phyloP scores from a whole-genome alignment of 2,888 invertebrate genomes.

The Anarsia innoxiella region DNA sequence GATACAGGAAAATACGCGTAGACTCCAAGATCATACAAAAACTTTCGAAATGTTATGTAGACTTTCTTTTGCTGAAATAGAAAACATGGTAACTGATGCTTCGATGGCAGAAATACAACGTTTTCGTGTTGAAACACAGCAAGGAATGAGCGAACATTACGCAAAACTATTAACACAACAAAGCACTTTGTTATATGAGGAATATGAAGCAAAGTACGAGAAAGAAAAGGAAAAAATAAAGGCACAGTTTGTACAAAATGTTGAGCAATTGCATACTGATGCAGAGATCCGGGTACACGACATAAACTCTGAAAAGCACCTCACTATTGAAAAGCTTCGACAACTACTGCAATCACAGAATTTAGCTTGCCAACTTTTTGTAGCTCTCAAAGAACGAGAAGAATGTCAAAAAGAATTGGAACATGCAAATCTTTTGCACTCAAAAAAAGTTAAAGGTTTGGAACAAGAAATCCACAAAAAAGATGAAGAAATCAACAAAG shows the following conservation, averaged over 20 bases:
- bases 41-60: slow-evolving; percentile 41
- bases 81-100: slow-evolving; percentile 42
- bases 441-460: slow-evolving; percentile 40
- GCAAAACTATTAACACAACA: slow-evolving; percentile 38
- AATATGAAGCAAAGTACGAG: slow-evolving; percentile 35
- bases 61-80: slow-evolving; percentile 42
- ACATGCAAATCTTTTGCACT: slow-evolving; percentile 32
- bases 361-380: slow-evolving; percentile 59
- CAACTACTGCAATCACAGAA: slow-evolving; percentile 49
- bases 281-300: slow-evolving; percentile 41
- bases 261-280: slow-evolving; percentile 29
- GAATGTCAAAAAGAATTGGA: slow-evolving; percentile 41
- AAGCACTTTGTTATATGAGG: slow-evolving; percentile 42
- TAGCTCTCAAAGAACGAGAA: slow-evolving; percentile 60
- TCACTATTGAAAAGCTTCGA: slow-evolving; percentile 46
- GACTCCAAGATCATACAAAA: no score
- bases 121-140: slow-evolving; percentile 29
- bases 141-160: slow-evolving; percentile 39
- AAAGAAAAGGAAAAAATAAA: slow-evolving; percentile 39
- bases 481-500: slow-evolving; percentile 35
- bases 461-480: slow-evolving; percentile 34
- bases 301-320: slow-evolving; percentile 53
- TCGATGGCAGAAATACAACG: slow-evolving; percentile 39
- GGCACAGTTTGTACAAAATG: slow-evolving; percentile 33
- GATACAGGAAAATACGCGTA: no score